These are phyloP conservation scores for Neopipo cinnamomea DNA, from an alignment of 2,113 vertebrate genomes.

Conservation along the genomic window DNA sequence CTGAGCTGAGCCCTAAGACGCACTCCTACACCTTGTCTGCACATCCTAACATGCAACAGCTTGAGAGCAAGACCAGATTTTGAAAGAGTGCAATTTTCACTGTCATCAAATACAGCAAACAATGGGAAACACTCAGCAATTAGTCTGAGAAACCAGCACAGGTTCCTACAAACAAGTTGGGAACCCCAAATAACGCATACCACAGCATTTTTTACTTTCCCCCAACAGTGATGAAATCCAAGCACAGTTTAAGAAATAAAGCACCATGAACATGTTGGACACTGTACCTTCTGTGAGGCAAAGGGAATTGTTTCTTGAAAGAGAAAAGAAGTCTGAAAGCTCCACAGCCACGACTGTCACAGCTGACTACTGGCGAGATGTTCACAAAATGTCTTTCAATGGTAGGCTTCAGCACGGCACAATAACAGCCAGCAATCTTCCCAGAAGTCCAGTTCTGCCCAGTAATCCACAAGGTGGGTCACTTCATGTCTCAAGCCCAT, in stretches of 20 bases:
- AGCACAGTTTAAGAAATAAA: not conserved
- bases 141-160: not conserved
- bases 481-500: not conserved
- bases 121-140: not conserved
- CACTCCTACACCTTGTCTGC: not conserved
- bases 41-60: not conserved
- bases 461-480: conserved; percentile 49
- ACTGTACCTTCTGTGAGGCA: conserved; percentile 34
- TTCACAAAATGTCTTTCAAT: conserved; percentile 22
- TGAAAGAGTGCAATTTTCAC: not conserved
- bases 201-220: not conserved
- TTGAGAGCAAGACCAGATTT: not conserved
- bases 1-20: not conserved
- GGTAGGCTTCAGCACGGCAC: conserved; percentile 30
- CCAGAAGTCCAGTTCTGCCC: conserved; percentile 55
- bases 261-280: not conserved
- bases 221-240: not conserved
- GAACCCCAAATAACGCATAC: not conserved
- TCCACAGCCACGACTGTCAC: conserved; percentile 68
- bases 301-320: conserved; percentile 45
- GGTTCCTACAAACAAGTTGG: not conserved
- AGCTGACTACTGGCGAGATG: conserved; percentile 58
- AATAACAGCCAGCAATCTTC: conserved; percentile 24
- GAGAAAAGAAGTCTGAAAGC: conserved; percentile 41
- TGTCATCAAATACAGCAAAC: not conserved